phyloP scores from a whole-genome alignment of 2,888 invertebrate species.

The Aphodius granarius region DNA sequence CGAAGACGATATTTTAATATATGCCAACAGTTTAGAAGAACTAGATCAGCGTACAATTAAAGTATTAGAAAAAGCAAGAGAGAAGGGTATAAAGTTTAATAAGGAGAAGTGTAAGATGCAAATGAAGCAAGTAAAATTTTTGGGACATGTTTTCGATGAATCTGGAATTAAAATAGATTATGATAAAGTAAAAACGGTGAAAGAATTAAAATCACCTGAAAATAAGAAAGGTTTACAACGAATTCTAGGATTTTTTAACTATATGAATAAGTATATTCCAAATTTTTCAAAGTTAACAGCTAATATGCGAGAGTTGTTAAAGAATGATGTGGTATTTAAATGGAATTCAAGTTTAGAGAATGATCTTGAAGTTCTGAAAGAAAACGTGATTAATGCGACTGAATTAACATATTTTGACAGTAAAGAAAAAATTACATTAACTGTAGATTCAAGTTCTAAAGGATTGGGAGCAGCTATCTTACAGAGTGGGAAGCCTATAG shows the following conservation, averaged over 20 bases:
- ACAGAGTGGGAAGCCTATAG: slow-evolving; percentile 36
- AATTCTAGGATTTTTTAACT: slow-evolving; percentile 11
- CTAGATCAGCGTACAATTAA: not conserved
- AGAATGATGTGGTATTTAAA: slow-evolving; percentile 8
- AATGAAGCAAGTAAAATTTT: not conserved
- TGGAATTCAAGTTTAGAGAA: not conserved
- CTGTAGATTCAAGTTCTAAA: slow-evolving; percentile 32
- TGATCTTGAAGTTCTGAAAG: not conserved
- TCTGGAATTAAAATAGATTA: not conserved
- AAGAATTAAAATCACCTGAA: not conserved
- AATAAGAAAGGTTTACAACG: slow-evolving; percentile 8
- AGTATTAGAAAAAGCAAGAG: slow-evolving; percentile 17
- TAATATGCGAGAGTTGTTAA: not conserved
- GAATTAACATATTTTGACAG: not conserved
- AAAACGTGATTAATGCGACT: not conserved
- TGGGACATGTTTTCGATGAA: slow-evolving; percentile 1
- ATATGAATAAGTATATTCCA: not conserved
- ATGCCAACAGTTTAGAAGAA: not conserved
- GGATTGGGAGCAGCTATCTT: slow-evolving; percentile 33
- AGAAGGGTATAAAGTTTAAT: slow-evolving; percentile 13
- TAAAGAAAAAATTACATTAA: slow-evolving; percentile 20
- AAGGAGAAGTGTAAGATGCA: slow-evolving; percentile 13
- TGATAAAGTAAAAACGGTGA: not conserved
- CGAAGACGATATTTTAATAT: slow-evolving; percentile 32
- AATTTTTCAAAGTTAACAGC: not conserved